These are phyloP conservation scores for Trematocara zebra DNA, from an alignment of 2,113 vertebrate species.

Conservation along the genomic window DNA sequence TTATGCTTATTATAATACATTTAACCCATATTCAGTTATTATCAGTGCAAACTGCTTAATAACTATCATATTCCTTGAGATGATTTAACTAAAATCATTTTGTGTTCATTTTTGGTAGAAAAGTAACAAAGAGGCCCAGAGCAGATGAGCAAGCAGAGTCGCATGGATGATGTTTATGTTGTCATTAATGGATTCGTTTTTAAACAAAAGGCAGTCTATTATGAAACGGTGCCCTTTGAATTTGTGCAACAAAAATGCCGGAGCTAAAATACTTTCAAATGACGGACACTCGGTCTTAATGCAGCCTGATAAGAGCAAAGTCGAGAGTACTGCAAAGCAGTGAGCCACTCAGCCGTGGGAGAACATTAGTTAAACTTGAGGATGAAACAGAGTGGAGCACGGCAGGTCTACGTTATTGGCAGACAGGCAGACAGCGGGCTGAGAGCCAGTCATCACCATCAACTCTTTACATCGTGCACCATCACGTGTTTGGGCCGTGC, in stretches of 20 bases:
- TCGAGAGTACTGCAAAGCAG: neutral
- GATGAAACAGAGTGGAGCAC: neutral
- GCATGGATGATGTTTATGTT: neutral
- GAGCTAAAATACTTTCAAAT: neutral
- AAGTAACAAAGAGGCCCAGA: neutral
- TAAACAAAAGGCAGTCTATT: neutral
- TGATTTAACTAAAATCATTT: neutral
- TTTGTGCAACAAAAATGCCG: neutral
- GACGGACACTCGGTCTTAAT: neutral
- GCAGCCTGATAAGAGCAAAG: neutral
- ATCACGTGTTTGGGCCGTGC: neutral
- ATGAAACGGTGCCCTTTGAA: neutral
- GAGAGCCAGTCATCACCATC: slow-evolving; percentile 6
- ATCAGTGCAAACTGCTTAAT: neutral
- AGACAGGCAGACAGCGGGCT: neutral
- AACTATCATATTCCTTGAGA: neutral
- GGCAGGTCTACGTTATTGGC: neutral
- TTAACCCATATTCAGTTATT: neutral
- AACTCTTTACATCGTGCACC: neutral
- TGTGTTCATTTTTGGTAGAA: neutral
- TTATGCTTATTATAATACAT: neutral
- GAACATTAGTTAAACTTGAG: neutral
- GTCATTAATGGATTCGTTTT: neutral
- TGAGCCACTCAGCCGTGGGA: neutral
- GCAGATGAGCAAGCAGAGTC: neutral